Evolutionary conservation across 2,797 vertebrate species (phyloP), one percentile per base, ranked within the genome.

Genomic region (Gymnoscopelus braueri): DNA sequence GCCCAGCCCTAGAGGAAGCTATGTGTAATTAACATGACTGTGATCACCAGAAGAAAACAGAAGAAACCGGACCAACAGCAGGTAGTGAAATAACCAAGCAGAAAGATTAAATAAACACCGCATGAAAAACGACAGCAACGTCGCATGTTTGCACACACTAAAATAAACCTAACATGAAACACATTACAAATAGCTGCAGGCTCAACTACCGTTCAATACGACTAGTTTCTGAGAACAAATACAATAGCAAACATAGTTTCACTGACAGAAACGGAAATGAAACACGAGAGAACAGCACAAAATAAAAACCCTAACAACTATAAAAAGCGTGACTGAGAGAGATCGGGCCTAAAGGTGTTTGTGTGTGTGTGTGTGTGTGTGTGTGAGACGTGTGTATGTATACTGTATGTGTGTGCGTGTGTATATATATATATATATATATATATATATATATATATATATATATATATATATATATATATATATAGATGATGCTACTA

Each of bases 131-230:
- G 82, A 91, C 84, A 83, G 86, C 82, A 74, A 89, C 90, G 85
- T 87, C 84, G 77, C 86, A 87, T 88, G 89, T 89, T 88, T 93
- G 89, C 93, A 94, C 93, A 94, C 82, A 72, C 90, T 89, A 85
- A 90, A 89, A 85, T 91, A 87, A 91, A 89, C 87, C 74, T 88
- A 92, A 90, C 84, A 84, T 81, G 86, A 90, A 88, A 91, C 85
- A 91, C 88, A 87, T 84, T 81, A 93, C 88, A 86, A 90, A 90
- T 82, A 89, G 90, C 87, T 88, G 86, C 85, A 87, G 87, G 87
- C 35, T 90, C 88, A 85, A 91, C 87, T 88, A 91, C 84, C 65
- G 85, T 81, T 89, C 83, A 84, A 87, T 81, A 88, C 84, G 89
- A 85, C 89, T 90, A 90, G 78, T 89, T 60, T 88, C 85, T 83